Evolutionary conservation across 2,113 vertebrate genomes (phyloP), one percentile per base, ranked within the genome.

Genomic region (Atrichornis clamosus): DNA sequence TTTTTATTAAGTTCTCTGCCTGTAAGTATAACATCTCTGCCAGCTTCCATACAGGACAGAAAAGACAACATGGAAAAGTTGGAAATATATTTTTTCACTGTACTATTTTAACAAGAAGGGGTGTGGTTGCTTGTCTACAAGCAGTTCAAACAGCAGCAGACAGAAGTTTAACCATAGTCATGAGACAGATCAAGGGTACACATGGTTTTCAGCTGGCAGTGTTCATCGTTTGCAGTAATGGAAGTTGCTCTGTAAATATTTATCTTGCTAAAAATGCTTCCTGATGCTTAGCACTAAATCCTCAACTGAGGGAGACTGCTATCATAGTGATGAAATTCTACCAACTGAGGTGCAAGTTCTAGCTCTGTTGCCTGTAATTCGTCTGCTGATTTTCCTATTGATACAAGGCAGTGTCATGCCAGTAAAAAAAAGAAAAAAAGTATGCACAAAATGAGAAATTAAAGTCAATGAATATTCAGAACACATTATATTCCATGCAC

Each of bases 1-100:
- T 88, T 95, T 95, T 92, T 94, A 96, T 86, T 56, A 94, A 89
- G 39, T 91, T 95, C 73, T 87, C 74, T 58, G n/a, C 60, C 60
- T 59, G 28, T 93, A 96, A 96, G 87, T 62, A 58, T 60, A 93
- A 70, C 47, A 84, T 79, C 37, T 92, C 60, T 92, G 73, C 72
- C 79, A 90, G 59, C 35, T 95, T 95, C 91, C 80, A 96, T 93
- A 88, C 52, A 91, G 19, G 53, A 78, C 92, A 94, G 65, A 84
- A 84, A 95, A 95, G 53, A 78, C 42, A 94, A 88, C 27, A 63
- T n/a, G 84, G 39, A 90, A 72, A 96, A 91, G 44, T 20, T 69
- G 37, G 65, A 84, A 94, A 64, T 87, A 64, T 47, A 73, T 87
- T 72, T 65, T 50, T 85, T 84, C 24, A n/a, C 75, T 69, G 16